Evolutionary conservation across 2,797 vertebrate genomes (phyloP), one percentile per base, ranked within the genome.

Genomic region (Alectoris magna): DNA sequence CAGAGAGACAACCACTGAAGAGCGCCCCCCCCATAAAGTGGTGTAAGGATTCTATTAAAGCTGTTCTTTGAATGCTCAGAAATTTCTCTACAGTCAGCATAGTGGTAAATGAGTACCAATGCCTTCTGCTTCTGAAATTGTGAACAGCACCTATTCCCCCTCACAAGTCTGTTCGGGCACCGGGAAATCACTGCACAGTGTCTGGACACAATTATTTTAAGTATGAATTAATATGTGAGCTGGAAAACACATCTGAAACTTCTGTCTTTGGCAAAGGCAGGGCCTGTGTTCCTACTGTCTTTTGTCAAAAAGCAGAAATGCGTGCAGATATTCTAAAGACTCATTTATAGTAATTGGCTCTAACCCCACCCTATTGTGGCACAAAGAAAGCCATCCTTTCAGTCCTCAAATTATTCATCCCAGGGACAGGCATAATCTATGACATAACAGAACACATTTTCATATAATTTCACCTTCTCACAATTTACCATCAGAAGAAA

Each of bases 391-490:
- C 23, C 38, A 68, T 64, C 14, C 29, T 55, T 75, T 81, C n/a
- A 85, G 51, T 18, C 48, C 44, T 60, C 55, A 69, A 58, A 51
- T 66, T 43, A 46, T 49, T 77, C 46, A 15, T 46, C 29, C 36
- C 1, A 59, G 11, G 69, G 12, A 69, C 10, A 69, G 11, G 8
- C 5, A 15, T 10, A 24, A 56, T 0, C 1, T 49, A 14, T 21
- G 49, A 91, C 41, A 76, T 19, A 41, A 64, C 16, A 14, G 46
- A 59, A 62, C 13, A 62, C 2, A 14, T 59, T 62, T 86, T 36
- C 13, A 55, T 56, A 75, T 34, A 11, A 23, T 78, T 70, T 56
- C 34, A 72, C 19, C 12, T 53, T 86, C 26, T 64, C 66, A 38
- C 23, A 82, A 51, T 3, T 43, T 36, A 24, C 16, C 9, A 16